These are phyloP conservation scores for Coelopa pilipes DNA, from an alignment of 2,888 invertebrate species.

Conservation along the genomic window DNA sequence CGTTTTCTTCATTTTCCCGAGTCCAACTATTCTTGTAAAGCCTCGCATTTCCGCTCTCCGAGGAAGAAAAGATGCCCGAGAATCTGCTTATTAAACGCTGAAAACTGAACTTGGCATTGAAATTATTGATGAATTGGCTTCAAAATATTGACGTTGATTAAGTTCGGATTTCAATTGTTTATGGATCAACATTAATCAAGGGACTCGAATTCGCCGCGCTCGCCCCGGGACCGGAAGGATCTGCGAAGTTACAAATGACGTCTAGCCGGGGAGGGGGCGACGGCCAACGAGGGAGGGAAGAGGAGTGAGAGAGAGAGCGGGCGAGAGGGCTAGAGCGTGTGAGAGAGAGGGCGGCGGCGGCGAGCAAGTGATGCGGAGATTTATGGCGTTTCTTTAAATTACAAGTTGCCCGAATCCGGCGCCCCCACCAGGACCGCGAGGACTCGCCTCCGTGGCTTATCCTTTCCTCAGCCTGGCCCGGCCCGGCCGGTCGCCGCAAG, in stretches of 20 bases:
- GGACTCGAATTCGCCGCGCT: slow-evolving; percentile 23
- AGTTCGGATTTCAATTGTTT: slow-evolving; percentile 42
- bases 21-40: too few species aligned
- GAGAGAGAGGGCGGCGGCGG: neutral
- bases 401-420: neutral
- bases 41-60: neutral
- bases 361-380: slow-evolving; percentile 20
- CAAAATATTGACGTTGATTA: slow-evolving; percentile 42
- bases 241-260: slow-evolving; percentile 33
- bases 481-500: neutral
- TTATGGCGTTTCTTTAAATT: slow-evolving; percentile 30
- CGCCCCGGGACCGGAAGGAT: slow-evolving; percentile 18
- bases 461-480: slow-evolving; percentile 8
- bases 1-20: too few species aligned
- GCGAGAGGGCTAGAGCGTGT: neutral
- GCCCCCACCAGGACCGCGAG: neutral
- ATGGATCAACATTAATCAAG: slow-evolving; percentile 44
- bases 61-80: neutral
- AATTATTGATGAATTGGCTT: slow-evolving; percentile 39
- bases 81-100: neutral
- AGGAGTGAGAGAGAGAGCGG: neutral
- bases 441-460: slow-evolving; percentile 12
- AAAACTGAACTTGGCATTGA: neutral
- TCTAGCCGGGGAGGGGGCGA: neutral
- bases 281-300: neutral